Evolutionary conservation across 2,797 vertebrate genomes (phyloP), one percentile per base, ranked within the genome.

Genomic region (Acipenser transmontanus): DNA sequence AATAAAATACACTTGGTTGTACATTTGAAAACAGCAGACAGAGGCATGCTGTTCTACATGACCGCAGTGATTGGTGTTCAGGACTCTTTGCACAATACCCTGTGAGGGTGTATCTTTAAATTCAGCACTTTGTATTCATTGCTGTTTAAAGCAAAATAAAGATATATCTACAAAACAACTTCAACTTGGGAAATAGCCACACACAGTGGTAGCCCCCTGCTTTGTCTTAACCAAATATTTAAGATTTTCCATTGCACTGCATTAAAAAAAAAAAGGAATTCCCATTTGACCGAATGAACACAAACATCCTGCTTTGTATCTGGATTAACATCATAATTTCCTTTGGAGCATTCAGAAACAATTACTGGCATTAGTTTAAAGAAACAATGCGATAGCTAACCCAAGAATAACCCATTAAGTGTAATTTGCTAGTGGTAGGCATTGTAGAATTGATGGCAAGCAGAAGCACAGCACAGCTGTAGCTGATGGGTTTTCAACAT

Each of bases 361-460:
- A 78, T 79, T 77, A 71, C 73, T 73, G 74, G 66, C 67, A 56
- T 47, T 59, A 77, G 76, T 72, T 82, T 62, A 82, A 79, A 76
- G 73, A 68, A 69, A 59, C 49, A 60, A 69, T 77, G 69, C 72
- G 74, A 68, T 73, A 70, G 65, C 72, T 67, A 69, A 70, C 71
- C 69, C 68, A 71, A 72, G 70, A 82, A 77, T 75, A 75, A 74
- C 74, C 70, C 69, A 75, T 80, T 77, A 77, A 71, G 65, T 57
- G 68, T 65, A 77, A 74, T 81, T 80, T 75, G 66, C 64, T 65
- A 1, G 1, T 20, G 20, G 20, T 2, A 20, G 1, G 20, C 20
- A 2, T 20, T 20, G 20, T 20, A 20, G 20, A 20, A 20, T 20
- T 20, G 20, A 20, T 20, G 20, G 20, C 20, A 20, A 20, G 20